Base-by-base conservation (phyloP, 2,888 invertebrate genomes). In the Eupithecia inturbata region DNA sequence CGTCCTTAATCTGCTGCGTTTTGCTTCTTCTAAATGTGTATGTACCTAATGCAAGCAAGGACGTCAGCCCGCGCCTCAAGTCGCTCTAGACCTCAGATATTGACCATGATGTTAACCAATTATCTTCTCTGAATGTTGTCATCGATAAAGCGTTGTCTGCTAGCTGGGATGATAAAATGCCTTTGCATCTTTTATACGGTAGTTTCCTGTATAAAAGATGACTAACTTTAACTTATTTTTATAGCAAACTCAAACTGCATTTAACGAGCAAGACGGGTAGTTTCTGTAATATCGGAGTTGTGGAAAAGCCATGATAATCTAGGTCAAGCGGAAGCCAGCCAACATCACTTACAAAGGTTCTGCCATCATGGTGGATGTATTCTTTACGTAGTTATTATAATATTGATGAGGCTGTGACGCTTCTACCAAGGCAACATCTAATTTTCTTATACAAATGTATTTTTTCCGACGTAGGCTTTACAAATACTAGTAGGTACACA, bases 281-380 rank as follows among this genome's bases (percentile, higher is more conserved):
- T 19, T 19, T n/a, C 19, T 19, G 12, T 39, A 36, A 57, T 26
- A 57, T 39, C n/a, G 26, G 66, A 22, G 26, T 66, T 41, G 69
- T 62, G 62, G 33, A 68, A 74, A 57, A 68, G 76, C 68, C 81
- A 78, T 72, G 71, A 67, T 26, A 62, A 72, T 62, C n/a, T 67
- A 62, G 71, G 60, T 45, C 67, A 72, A 67, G 31, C 33, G 45
- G 71, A 72, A 62, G 67, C 72, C 49, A 62, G 31, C n/a, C 49
- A 68, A 53, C 49, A 26, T 19, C 45, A 68, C 60, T 72, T 49
- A 67, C 62, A 36, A 64, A 36, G 36, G 31, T 33, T n/a, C n/a
- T 63, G 28, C 3, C n/a, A n/a, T n/a, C n/a, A 41, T 60, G 22
- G 19, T 49, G 49, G 53, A 53, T 53, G 12, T 57, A 57, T 26